Percentiles rank a stretch among this genome's conserved stretches.
phyloP scores from a whole-genome alignment of 2,113 vertebrate species.

The Girardinichthys multiradiatus region DNA sequence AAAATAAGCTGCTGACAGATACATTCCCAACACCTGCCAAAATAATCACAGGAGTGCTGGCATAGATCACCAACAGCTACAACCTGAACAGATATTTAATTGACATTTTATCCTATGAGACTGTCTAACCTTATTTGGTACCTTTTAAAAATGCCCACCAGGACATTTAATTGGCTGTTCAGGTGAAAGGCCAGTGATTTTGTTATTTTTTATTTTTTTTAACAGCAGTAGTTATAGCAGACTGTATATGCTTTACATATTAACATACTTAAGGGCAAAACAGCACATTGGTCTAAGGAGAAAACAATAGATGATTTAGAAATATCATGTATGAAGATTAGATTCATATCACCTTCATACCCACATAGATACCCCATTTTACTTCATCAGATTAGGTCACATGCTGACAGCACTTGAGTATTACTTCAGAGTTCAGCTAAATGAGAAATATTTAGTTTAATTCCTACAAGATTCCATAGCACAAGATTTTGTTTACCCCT shows the following conservation, averaged over 20 bases:
- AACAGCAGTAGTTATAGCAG: background rate
- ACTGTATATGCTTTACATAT: background rate
- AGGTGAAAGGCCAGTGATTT: background rate
- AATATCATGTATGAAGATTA: too few species aligned
- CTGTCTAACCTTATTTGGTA: constrained; percentile 15
- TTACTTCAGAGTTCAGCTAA: too few species aligned
- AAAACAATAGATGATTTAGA: background rate
- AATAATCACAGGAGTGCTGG: constrained; percentile 21
- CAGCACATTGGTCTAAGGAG: background rate
- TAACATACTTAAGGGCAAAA: background rate
- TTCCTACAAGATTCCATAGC: too few species aligned
- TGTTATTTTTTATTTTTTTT: too few species aligned
- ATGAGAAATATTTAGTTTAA: too few species aligned
- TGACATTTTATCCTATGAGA: constrained; percentile 22
- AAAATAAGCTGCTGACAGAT: constrained; percentile 26
- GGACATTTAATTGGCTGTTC: background rate
- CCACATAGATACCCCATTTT: too few species aligned
- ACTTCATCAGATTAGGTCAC: too few species aligned
- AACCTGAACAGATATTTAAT: constrained; percentile 14
- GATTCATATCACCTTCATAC: too few species aligned
- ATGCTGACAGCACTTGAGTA: too few species aligned
- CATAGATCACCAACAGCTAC: constrained; percentile 17
- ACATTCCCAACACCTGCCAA: constrained; percentile 32
- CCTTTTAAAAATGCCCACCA: constrained; percentile 5
- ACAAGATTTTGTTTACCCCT: too few species aligned